Evolutionary conservation across 2,797 vertebrate species (phyloP).

Genomic region (Centropyge bicolor): DNA sequence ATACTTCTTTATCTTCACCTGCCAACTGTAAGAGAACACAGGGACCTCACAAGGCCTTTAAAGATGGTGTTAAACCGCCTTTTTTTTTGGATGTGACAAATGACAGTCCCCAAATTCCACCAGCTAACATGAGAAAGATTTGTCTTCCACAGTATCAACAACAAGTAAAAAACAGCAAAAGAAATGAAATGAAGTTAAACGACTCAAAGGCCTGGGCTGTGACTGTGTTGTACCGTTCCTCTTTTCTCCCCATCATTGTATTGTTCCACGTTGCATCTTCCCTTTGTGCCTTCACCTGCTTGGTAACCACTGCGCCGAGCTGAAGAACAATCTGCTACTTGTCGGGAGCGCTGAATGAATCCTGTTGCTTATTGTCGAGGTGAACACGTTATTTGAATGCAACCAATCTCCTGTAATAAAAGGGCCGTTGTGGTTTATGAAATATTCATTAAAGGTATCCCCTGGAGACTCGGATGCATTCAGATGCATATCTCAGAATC

Average conservation of each 20-base stretch:
- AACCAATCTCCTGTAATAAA: slow-evolving; percentile 80
- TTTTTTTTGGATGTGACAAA: slow-evolving; percentile 65
- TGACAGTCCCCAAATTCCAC: slow-evolving; percentile 49
- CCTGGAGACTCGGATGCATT: slow-evolving; percentile 69
- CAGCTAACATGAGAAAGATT: slow-evolving; percentile 40
- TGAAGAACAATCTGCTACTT: slow-evolving; percentile 74
- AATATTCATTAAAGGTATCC: slow-evolving; percentile 83
- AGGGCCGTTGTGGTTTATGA: slow-evolving; percentile 76
- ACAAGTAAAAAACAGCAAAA: slow-evolving; percentile 44
- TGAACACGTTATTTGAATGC: slow-evolving; percentile 79
- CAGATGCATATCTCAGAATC: slow-evolving; percentile 77
- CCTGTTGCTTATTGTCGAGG: slow-evolving; percentile 79
- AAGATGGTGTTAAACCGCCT: slow-evolving; percentile 61
- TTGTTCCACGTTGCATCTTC: slow-evolving; percentile 52
- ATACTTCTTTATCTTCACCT: slow-evolving; percentile 62
- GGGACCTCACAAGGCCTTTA: slow-evolving; percentile 68
- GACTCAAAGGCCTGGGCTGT: slow-evolving; percentile 45
- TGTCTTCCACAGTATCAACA: slow-evolving; percentile 31
- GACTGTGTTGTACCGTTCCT: slow-evolving; percentile 37
- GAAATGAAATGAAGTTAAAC: slow-evolving; percentile 65
- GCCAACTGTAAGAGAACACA: slow-evolving; percentile 63
- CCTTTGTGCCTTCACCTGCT: slow-evolving; percentile 56
- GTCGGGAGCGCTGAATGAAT: slow-evolving; percentile 76
- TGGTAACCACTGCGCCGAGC: slow-evolving; percentile 55
- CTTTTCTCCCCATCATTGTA: slow-evolving; percentile 40